Evolutionary conservation across 1,140 invertebrate species (phyloP).

Genomic region (Drosophila elegans): DNA sequence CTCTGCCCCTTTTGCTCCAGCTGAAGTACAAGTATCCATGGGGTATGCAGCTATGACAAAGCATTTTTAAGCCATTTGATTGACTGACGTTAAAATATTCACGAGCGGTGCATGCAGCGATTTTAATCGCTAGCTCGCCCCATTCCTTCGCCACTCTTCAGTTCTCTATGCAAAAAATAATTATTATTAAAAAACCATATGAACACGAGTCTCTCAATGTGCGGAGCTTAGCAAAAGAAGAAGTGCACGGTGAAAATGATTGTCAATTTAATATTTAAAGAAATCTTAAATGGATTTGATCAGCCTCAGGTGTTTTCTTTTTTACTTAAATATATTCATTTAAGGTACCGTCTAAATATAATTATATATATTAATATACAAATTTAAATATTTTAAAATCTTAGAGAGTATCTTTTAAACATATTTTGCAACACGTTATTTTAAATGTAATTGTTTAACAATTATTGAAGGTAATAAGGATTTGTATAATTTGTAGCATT

Average conservation of each 20-base stretch:
- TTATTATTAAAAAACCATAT: slow-evolving; percentile 80
- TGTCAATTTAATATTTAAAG: too few relatives aligned
- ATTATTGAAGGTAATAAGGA: too few relatives aligned
- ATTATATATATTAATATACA: too few relatives aligned
- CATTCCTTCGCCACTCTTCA: slow-evolving; percentile 69
- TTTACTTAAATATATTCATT: too few relatives aligned
- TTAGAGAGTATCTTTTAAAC: too few relatives aligned
- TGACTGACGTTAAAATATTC: slow-evolving; percentile 83
- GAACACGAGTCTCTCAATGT: slow-evolving; percentile 34
- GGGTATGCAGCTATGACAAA: slow-evolving; percentile 68
- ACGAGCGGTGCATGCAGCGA: slow-evolving; percentile 69
- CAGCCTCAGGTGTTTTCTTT: too few relatives aligned
- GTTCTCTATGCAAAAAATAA: slow-evolving; percentile 75
- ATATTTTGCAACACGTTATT: too few relatives aligned
- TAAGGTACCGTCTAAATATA: too few relatives aligned
- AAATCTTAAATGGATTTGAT: too few relatives aligned
- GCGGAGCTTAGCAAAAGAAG: slow-evolving; percentile 46
- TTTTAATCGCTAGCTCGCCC: slow-evolving; percentile 75
- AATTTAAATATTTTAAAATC: too few relatives aligned
- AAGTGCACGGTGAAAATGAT: slow-evolving; percentile 13
- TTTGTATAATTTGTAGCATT: too few relatives aligned
- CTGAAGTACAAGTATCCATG: slow-evolving; percentile 13
- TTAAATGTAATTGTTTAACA: too few relatives aligned
- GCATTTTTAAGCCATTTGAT: slow-evolving; percentile 83
- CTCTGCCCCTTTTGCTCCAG: slow-evolving; percentile 15